A percentile compares a stretch with the other conserved stretches of the same genome.
Conservation (phyloP, 1,140 invertebrate genomes). For the Sogatella furcifera region DNA sequence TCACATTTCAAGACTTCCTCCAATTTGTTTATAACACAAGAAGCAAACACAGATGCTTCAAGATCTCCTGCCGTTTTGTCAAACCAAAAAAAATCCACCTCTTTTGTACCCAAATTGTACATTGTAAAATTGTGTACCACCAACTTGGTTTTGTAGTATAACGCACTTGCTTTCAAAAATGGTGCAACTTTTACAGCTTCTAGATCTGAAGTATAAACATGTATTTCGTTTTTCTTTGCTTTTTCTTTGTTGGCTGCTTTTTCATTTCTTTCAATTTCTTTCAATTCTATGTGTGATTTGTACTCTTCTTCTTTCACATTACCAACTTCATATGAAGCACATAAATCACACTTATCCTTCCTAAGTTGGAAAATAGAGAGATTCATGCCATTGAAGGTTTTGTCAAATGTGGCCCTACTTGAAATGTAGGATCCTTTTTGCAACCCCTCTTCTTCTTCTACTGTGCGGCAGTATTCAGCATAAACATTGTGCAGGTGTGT, state of each 20-base stretch:
- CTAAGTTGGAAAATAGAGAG: conserved; percentile 3
- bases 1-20: not conserved
- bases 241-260: conserved; percentile 8
- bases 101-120: conserved; percentile 19
- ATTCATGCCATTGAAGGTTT: not conserved
- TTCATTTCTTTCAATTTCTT: conserved; percentile 11
- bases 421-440: too few species aligned
- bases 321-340: not conserved
- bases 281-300: conserved; percentile 6
- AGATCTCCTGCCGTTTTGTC: not conserved
- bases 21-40: not conserved
- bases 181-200: conserved; percentile 24
- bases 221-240: conserved; percentile 5
- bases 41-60: not conserved
- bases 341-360: conserved; percentile 2
- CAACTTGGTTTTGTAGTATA: conserved; percentile 30
- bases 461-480: too few species aligned
- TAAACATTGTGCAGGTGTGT: too few species aligned
- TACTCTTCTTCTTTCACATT: conserved; percentile 16
- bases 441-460: conserved; percentile 2
- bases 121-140: conserved; percentile 28
- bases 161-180: conserved; percentile 22
- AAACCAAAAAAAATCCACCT: not conserved
- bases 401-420: not conserved
- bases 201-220: conserved; percentile 22